Evolutionary conservation across 2,113 vertebrate species (phyloP), one percentile per base, ranked within the genome.

Genomic region (Megaleporinus macrocephalus): DNA sequence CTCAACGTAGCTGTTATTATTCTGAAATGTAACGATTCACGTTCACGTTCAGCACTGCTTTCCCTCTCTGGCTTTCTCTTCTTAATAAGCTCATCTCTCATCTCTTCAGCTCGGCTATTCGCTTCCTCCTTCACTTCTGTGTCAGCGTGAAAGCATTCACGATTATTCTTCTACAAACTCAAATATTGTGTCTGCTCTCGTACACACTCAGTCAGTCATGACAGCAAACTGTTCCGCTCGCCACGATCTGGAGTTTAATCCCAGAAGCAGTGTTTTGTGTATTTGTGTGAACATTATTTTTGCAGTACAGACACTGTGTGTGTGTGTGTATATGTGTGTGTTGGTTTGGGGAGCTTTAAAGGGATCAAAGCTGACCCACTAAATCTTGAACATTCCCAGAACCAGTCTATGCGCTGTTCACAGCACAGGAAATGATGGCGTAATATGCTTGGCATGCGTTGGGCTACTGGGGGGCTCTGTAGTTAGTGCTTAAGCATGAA

Each of bases 221-320:
- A 61, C 57, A 61, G 47, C 55, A 76, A 59, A 76, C 33, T 26
- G 12, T 41, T 41, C 20, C n/a, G 26, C 57, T 61, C n/a, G 61
- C 1, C 11, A 18, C 12, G n/a, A 18, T 7, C 79, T 30, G 12
- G 33, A 9, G 59, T 83, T 83, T 84, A 87, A 88, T 78, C 81
- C 76, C 85, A 71, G 87, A 81, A 85, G 71, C 77, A 61, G n/a
- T 62, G 65, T 27, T 72, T 85, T 90, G 88, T 85, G 82, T 66
- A 86, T 76, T 85, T 85, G 66, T 81, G 76, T 10, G 65, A 76
- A 78, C 74, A 84, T 69, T 87, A 81, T 88, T 89, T 92, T 53
- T 14, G 65, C 15, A 70, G 65, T 71, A 44, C 36, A 26, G 49
- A 55, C 71, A 69, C 63, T 79, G 65, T 30, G 73, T 26, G 24